Base-by-base conservation (phyloP, 2,113 vertebrate genomes). In the Semicossyphus pulcher region DNA sequence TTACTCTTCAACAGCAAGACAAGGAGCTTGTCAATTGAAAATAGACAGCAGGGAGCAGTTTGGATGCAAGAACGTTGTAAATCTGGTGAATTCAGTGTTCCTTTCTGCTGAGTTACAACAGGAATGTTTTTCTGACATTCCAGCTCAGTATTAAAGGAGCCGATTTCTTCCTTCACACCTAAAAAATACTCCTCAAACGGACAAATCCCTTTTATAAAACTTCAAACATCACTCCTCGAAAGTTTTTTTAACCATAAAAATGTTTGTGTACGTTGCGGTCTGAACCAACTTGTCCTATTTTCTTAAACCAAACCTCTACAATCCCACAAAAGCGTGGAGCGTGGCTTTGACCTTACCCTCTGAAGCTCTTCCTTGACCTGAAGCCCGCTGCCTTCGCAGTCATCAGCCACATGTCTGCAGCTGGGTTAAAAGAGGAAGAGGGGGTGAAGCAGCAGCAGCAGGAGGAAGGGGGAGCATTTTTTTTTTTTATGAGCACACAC, bases 11-110 rank as follows among this genome's bases (percentile, higher is more conserved):
- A 36, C 7, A 39, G 74, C 76, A 86, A 81, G 47, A 78, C 28
- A 45, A 81, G 81, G 60, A 87, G 77, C 76, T 76, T 84, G 68
- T 85, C 78, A 64, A 51, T 78, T 73, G 32, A 75, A 80, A 77
- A 68, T 18, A 76, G 62, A 84, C 62, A 74, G 53, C 31, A 62
- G 75, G 68, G 80, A 92, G 54, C 39, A 45, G 23, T 77, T 86
- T 84, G 71, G 61, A 68, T 62, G 29, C 18, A 59, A 34, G 56
- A 78, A 63, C 58, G 61, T 58, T 79, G 72, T 79, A 88, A 84
- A 81, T 87, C 77, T 84, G 81, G 16, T 81, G 79, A 80, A 73
- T 71, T 86, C 54, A 83, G 74, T 48, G 65, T 26, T 26, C 7
- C 52, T 59, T 81, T 76, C 32, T 76, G 42, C 61, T 16, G 31